Evolutionary conservation across 2,113 vertebrate species (phyloP), one percentile per base, ranked within the genome.

Genomic region (Mionectes macconnelli): DNA sequence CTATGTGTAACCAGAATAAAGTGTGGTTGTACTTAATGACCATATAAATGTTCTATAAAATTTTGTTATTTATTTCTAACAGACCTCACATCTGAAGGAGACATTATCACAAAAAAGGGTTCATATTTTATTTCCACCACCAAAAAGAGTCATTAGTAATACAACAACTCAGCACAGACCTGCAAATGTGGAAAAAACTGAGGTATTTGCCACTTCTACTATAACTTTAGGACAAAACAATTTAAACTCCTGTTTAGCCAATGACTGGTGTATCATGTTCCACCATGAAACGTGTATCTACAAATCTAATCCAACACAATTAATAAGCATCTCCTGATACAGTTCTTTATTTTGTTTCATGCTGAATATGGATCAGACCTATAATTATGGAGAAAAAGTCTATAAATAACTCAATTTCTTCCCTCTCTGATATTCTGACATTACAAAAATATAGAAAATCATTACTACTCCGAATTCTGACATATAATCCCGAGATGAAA

Each of bases 351-450:
- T 92, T 92, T 44, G 75, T 75, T 72, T 78, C 83, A 56, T 20
- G 10, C 72, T 30, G 14, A 62, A 42, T 57, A 66, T 33, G 21
- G n/a, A 94, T 67, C 56, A 64, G 2, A 2, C 57, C 72, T 66
- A 86, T 60, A 93, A 93, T 60, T 62, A 89, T 18, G 30, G 8
- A 20, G 37, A 74, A 68, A 55, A 59, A 56, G 14, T 79, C 86
- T 60, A 86, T 64, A 94, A 86, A 81, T 81, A 93, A 92, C 35
- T 86, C 23, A 35, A 79, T 90, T 90, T 92, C 33, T 78, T 59
- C 28, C 30, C 73, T 79, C 35, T 67, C 35, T 67, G 28, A 91
- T 86, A 92, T 88, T 67, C 37, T 64, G 56, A 75, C 73, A 68
- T 37, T 60, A 56, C 35, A 80, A 78, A 90, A 91, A 56, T 44